Conservation (phyloP, 2,113 vertebrate species). For the Aleadryas rufinucha region DNA sequence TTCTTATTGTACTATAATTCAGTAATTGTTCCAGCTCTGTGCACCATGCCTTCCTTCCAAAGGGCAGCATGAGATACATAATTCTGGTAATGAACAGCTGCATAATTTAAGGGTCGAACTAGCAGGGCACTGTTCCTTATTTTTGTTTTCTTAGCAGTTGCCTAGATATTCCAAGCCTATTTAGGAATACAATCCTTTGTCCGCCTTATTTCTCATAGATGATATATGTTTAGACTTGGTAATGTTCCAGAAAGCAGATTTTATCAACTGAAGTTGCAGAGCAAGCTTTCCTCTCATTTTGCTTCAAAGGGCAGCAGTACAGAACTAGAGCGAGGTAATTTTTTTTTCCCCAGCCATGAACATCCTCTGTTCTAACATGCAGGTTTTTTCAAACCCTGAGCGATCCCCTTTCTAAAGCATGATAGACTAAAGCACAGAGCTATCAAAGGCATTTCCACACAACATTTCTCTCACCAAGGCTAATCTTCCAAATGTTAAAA, state of each 20-base stretch:
- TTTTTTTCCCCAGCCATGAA: conserved; percentile 59
- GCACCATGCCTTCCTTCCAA: conserved; percentile 71
- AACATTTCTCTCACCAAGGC: conserved; percentile 59
- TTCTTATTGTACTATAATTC: conserved; percentile 79
- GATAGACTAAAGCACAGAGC: conserved; percentile 67
- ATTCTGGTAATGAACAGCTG: conserved; percentile 78
- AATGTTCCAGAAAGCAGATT: conserved; percentile 71
- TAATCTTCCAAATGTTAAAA: conserved; percentile 64
- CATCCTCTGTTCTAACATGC: conserved; percentile 60
- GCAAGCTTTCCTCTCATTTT: conserved; percentile 71
- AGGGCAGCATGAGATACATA: conserved; percentile 74
- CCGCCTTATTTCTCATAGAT: conserved; percentile 60
- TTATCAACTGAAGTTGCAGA: conserved; percentile 68
- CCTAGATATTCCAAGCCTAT: conserved; percentile 64
- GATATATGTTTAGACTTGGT: conserved; percentile 68
- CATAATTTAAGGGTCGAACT: conserved; percentile 73
- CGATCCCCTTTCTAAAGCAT: conserved; percentile 55
- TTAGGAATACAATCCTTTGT: conserved; percentile 66
- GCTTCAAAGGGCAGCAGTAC: conserved; percentile 68
- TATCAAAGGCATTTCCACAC: conserved; percentile 74
- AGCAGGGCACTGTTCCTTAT: conserved; percentile 61
- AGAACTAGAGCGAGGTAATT: conserved; percentile 63
- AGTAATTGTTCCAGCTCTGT: conserved; percentile 76
- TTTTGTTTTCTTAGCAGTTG: conserved; percentile 71
- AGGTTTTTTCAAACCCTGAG: conserved; percentile 45